Conservation (phyloP, 1,140 invertebrate genomes). For the Penaeus indicus region DNA sequence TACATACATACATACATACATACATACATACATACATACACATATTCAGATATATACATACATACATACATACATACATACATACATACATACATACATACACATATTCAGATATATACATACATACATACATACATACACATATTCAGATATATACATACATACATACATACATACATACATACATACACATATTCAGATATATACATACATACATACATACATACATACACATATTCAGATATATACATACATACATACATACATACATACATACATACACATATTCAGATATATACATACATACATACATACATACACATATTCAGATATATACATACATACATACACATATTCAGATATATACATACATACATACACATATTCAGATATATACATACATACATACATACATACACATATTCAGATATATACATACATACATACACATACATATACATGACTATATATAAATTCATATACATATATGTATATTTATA, state of each 20-base stretch:
- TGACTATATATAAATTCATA: background rate
- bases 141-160: background rate
- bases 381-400: background rate
- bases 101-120: background rate
- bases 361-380: background rate
- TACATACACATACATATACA: background rate
- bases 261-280: background rate
- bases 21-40: background rate
- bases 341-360: background rate
- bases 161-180: constrained; percentile 8
- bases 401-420: constrained; percentile 3
- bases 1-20: background rate
- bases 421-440: constrained; percentile 1
- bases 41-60: background rate
- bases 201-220: background rate
- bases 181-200: background rate
- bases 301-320: background rate
- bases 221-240: background rate
- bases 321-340: background rate
- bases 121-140: background rate
- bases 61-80: background rate
- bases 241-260: background rate
- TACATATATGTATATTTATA: background rate
- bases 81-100: background rate
- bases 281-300: background rate